These are phyloP conservation scores for Melanerpes aurifrons DNA, from an alignment of 2,113 vertebrate genomes.

Conservation along the genomic window DNA sequence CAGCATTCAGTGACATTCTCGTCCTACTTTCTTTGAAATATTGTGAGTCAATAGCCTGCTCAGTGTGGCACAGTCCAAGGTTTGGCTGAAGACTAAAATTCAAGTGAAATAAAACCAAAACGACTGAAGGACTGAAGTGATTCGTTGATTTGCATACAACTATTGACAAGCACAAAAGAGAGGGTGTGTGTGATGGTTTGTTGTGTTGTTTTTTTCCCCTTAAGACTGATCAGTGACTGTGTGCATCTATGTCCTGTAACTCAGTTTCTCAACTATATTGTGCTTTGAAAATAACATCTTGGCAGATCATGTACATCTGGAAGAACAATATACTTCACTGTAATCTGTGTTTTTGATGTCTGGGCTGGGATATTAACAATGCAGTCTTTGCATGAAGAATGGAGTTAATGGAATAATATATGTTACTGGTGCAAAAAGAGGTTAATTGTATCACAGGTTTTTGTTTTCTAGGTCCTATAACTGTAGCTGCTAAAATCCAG, in stretches of 20 bases:
- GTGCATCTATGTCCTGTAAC: background rate
- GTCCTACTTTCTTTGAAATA: constrained; percentile 16
- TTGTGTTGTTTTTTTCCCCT: background rate
- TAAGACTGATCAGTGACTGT: background rate
- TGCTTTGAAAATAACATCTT: constrained; percentile 1
- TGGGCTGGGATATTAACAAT: background rate
- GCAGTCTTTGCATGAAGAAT: background rate
- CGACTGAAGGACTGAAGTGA: background rate
- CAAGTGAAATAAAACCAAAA: background rate
- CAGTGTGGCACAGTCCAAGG: background rate
- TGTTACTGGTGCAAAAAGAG: background rate
- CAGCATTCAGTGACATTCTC: constrained; percentile 45
- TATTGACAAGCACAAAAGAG: background rate
- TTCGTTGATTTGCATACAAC: constrained; percentile 13
- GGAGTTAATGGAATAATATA: background rate
- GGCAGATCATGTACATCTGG: background rate
- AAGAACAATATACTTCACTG: background rate
- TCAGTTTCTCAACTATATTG: background rate
- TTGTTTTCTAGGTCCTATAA: accelerated
- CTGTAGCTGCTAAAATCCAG: background rate
- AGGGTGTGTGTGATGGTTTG: background rate
- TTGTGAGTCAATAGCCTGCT: constrained; percentile 7
- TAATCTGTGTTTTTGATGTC: background rate
- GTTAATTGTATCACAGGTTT: background rate
- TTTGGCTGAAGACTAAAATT: constrained; percentile 22